Base-by-base conservation (phyloP, 1,140 invertebrate species). In the Drosophila repletoides region DNA sequence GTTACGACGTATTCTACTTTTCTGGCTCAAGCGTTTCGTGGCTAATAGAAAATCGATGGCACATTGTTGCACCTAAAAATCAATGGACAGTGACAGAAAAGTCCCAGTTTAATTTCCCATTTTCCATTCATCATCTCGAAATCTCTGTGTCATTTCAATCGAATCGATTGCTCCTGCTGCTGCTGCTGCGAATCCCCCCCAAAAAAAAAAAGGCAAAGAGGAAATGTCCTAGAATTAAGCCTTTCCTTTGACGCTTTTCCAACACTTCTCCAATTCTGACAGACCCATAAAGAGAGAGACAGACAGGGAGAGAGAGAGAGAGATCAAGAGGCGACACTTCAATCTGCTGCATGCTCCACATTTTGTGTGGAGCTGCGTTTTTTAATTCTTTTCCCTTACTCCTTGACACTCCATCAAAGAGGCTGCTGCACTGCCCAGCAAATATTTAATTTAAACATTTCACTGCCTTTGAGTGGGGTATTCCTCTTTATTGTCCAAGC, bases 301-400 rank as follows among this genome's bases (percentile, higher is more conserved):
- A n/a, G n/a, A n/a, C n/a, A n/a, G n/a, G n/a, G n/a, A n/a, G n/a
- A n/a, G n/a, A n/a, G 33, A 21, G 31, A 49, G 24, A 21, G 14
- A 15, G 7, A 48, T 26, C 29, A 28, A 43, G 36, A 48, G 29
- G 53, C 19, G 73, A 66, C 77, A 83, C 77, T 83, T 83, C 77
- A 83, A 84, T 83, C 74, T 84, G n/a, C n/a, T n/a, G 79, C 70
- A 84, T 83, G 77, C 60, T 58, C 77, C 77, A 84, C 73, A 83
- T 84, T 83, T 73, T 83, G 77, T 74, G 77, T 63, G 36, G 38
- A 63, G 41, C 40, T 73, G 73, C 53, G 34, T 84, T 80, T 84
- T 80, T 81, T 41, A 73, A 63, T 33, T 74, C 52, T 56, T 51
- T 59, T 52, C 53, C 22, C 46, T 45, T 51, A 19, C 33, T 56